These are phyloP conservation scores for Chaetodon auriga DNA, from an alignment of 2,113 vertebrate genomes.

Conservation along the genomic window DNA sequence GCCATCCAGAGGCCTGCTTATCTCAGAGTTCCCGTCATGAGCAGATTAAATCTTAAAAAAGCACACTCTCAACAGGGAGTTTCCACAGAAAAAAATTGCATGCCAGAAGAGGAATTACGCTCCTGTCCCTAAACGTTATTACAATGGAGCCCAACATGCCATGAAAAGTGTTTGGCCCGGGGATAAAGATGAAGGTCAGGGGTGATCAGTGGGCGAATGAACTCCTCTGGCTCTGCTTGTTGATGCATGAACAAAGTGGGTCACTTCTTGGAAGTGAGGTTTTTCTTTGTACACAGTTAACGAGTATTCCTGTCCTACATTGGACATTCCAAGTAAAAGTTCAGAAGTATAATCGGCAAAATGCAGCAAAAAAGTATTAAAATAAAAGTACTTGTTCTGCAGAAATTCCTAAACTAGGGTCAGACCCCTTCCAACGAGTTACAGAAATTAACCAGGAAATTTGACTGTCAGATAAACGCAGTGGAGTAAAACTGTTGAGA, in stretches of 20 bases:
- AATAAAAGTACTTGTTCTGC: too few relatives aligned
- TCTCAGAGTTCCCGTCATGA: constrained; percentile 20
- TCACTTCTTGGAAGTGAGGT: constrained; percentile 11
- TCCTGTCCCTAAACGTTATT: background rate
- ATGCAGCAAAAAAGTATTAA: too few relatives aligned
- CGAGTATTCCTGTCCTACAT: too few relatives aligned
- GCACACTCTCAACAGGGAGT: background rate
- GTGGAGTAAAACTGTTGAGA: too few relatives aligned
- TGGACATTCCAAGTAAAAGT: too few relatives aligned
- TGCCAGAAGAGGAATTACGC: background rate
- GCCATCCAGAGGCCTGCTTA: background rate
- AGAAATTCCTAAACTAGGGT: too few relatives aligned
- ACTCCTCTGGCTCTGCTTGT: constrained; percentile 4
- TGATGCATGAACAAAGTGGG: constrained; percentile 16
- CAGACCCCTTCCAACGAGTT: too few relatives aligned
- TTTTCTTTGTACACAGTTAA: background rate
- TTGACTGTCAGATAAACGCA: too few relatives aligned
- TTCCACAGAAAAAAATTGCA: background rate
- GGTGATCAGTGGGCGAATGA: background rate
- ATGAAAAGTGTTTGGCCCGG: background rate
- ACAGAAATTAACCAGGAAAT: too few relatives aligned
- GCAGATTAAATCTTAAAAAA: constrained; percentile 9
- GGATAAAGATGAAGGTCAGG: background rate
- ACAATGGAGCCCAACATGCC: background rate
- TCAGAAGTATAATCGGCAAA: too few relatives aligned